Conservation (phyloP, 2,797 vertebrate genomes). For the Cynodonichthys magdalenae region DNA sequence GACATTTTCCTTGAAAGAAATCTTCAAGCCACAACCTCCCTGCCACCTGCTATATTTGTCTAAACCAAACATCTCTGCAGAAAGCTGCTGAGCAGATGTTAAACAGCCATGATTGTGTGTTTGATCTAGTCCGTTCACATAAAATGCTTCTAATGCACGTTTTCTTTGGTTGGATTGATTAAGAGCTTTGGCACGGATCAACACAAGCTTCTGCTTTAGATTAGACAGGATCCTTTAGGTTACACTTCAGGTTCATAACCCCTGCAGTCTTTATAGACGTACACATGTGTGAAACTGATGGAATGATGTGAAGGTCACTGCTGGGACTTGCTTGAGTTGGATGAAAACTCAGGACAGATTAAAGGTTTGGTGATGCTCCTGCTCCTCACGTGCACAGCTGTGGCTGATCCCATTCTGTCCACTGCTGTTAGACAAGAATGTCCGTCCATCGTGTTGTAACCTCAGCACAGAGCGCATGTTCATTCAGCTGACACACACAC, state of each 20-base stretch:
- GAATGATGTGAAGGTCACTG: neutral
- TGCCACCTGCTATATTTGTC: constrained; percentile 1
- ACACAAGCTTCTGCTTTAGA: constrained; percentile 1
- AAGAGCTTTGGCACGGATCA: neutral
- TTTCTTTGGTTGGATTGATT: constrained; percentile 3
- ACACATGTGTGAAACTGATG: neutral
- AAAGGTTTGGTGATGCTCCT: constrained; percentile 9
- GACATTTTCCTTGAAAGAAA: constrained; percentile 10
- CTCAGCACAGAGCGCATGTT: constrained; percentile 3
- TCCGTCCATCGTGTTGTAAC: constrained; percentile 29
- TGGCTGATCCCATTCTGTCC: constrained; percentile 37
- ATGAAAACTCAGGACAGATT: neutral
- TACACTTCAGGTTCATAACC: no score
- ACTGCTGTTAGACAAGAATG: constrained; percentile 33
- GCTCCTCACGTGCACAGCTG: neutral
- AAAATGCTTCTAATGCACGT: neutral
- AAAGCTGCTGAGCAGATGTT: neutral
- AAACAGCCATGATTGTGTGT: constrained; percentile 6
- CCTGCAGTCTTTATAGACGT: no score
- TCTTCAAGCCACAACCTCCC: neutral
- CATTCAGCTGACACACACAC: constrained; percentile 6
- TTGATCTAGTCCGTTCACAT: neutral
- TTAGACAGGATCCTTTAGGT: neutral
- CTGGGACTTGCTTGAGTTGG: neutral
- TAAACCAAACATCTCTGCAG: neutral